These are phyloP conservation scores for Meda fulgida DNA, from an alignment of 2,797 vertebrate genomes.

Conservation along the genomic window DNA sequence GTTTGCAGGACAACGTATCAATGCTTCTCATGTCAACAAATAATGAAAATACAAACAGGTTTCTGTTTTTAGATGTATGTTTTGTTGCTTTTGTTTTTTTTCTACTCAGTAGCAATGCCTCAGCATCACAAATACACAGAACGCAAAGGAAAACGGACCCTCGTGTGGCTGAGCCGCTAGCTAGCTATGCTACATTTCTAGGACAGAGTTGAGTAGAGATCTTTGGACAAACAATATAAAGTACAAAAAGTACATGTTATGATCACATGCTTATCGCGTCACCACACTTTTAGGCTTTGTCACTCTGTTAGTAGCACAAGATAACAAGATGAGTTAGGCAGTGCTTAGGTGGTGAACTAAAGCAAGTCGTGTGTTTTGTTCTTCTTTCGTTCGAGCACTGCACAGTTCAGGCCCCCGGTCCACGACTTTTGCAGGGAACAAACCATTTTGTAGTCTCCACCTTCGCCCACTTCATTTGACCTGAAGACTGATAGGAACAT, in stretches of 20 bases:
- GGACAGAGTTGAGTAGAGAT: conserved; percentile 37
- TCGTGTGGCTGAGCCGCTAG: conserved; percentile 36
- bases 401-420: conserved; percentile 18
- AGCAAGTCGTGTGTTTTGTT: conserved; percentile 38
- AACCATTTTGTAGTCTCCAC: neutral
- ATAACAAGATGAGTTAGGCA: conserved; percentile 43
- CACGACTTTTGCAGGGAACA: conserved; percentile 34
- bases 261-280: conserved; percentile 50
- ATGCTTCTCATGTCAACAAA: neutral
- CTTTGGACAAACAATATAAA: conserved; percentile 48
- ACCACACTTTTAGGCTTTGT: conserved; percentile 46
- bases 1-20: neutral
- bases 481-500: conserved; percentile 41
- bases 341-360: conserved; percentile 50
- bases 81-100: conserved; percentile 16
- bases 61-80: conserved; percentile 12
- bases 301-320: conserved; percentile 52
- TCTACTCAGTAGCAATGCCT: neutral
- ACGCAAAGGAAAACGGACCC: conserved; percentile 39
- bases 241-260: conserved; percentile 48
- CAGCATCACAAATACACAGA: conserved; percentile 39
- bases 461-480: conserved; percentile 22
- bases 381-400: conserved; percentile 33
- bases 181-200: conserved; percentile 54
- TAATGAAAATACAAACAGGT: conserved; percentile 5